Evolutionary conservation across 2,113 vertebrate species (phyloP).

Genomic region (Pseudopodoces humilis): DNA sequence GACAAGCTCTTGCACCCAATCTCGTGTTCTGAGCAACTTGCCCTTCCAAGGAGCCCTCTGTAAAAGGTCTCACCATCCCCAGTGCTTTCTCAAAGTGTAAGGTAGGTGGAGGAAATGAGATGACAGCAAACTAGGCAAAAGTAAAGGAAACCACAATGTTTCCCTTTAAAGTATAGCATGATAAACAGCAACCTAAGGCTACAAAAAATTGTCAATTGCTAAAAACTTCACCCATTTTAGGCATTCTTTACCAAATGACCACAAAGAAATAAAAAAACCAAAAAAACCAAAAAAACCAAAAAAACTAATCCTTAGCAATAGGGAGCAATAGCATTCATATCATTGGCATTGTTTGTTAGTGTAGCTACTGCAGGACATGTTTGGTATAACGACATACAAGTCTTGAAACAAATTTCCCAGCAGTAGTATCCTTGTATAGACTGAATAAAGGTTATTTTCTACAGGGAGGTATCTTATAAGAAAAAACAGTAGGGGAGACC

Average conservation of each 20-base stretch:
- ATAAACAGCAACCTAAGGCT: constrained; percentile 22
- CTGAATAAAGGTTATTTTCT: constrained; percentile 90
- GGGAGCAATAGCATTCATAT: constrained; percentile 57
- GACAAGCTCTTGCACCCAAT: neutral
- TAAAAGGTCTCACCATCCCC: neutral
- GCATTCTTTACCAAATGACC: constrained; percentile 26
- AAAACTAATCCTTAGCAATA: constrained; percentile 55
- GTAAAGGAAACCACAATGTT: constrained; percentile 19
- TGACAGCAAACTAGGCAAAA: neutral
- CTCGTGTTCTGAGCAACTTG: neutral
- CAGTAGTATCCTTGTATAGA: constrained; percentile 82
- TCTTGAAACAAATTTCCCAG: constrained; percentile 82
- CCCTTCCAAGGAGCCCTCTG: neutral
- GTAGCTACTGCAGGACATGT: constrained; percentile 56
- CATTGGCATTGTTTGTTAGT: constrained; percentile 63
- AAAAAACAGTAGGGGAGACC: constrained; percentile 84
- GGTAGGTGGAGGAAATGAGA: neutral
- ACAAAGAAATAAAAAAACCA: neutral
- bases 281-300: too few species aligned
- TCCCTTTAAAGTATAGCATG: neutral
- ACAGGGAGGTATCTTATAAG: constrained; percentile 86
- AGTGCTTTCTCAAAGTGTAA: neutral
- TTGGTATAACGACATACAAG: constrained; percentile 77
- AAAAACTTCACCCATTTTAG: constrained; percentile 32
- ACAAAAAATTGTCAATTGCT: constrained; percentile 8